Evolutionary conservation across 1,140 invertebrate genomes (phyloP).

Genomic region (Drosophila eugracilis): DNA sequence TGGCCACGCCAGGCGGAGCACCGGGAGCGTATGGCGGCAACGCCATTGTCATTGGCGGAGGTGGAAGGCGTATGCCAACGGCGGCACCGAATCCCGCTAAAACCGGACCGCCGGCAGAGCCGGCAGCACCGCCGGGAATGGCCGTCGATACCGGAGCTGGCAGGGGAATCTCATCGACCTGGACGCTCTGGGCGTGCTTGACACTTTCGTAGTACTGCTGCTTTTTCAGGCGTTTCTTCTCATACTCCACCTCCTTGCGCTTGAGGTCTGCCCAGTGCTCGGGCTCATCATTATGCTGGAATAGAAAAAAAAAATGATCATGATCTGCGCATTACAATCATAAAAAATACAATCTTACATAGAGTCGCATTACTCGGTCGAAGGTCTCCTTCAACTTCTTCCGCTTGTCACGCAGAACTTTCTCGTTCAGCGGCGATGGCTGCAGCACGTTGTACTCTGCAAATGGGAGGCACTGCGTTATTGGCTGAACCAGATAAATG

Average conservation of each 20-base stretch:
- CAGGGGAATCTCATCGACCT: constrained; percentile 98
- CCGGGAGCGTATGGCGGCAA: constrained; percentile 78
- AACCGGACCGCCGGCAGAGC: not conserved
- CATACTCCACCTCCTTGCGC: constrained; percentile 96
- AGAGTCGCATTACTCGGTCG: constrained; percentile 96
- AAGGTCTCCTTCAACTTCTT: constrained; percentile 98
- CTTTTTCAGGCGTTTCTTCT: constrained; percentile 93
- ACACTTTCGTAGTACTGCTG: constrained; percentile 98
- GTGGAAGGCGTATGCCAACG: constrained; percentile 67
- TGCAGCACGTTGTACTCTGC: constrained; percentile 97
- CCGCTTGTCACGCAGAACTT: constrained; percentile 97
- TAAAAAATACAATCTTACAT: constrained; percentile 93
- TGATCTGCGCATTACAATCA: no score
- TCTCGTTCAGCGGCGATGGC: constrained; percentile 97
- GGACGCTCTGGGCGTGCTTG: constrained; percentile 96
- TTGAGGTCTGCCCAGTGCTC: constrained; percentile 97
- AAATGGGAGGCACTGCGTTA: constrained; percentile 18
- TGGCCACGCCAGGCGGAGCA: constrained; percentile 71
- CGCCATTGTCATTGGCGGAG: constrained; percentile 74
- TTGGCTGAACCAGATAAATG: not conserved
- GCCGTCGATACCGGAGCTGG: constrained; percentile 87
- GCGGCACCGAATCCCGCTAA: constrained; percentile 9
- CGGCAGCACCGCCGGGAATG: not conserved
- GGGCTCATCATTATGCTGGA: constrained; percentile 97
- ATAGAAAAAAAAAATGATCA: no score